These are phyloP conservation scores for Congeria kusceri DNA, from an alignment of 2,888 invertebrate genomes.

Conservation along the genomic window DNA sequence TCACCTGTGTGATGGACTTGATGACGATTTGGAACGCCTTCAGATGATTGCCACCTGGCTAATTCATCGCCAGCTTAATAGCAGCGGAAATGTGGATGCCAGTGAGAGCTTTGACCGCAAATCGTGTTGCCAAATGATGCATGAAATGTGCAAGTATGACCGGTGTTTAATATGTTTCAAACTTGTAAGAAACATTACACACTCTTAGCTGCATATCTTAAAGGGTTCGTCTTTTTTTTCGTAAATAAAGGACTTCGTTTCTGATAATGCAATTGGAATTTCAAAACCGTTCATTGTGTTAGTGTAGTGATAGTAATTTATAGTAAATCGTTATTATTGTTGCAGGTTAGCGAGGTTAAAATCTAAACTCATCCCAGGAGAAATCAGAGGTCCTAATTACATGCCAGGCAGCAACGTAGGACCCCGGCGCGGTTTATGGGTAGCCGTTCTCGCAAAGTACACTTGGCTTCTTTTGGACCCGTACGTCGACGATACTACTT, in stretches of 20 bases:
- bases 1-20: conserved; percentile 48
- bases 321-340: conserved; percentile 2
- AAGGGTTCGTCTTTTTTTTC: too few species aligned
- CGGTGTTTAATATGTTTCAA: neutral
- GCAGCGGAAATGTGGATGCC: neutral
- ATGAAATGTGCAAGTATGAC: conserved; percentile 52
- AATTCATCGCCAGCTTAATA: conserved; percentile 25
- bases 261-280: too few species aligned
- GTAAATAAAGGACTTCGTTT: too few species aligned
- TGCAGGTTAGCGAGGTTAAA: conserved; percentile 49
- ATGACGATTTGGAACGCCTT: conserved; percentile 44
- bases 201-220: too few species aligned
- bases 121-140: too few species aligned
- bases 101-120: neutral
- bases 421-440: conserved; percentile 41
- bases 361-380: conserved; percentile 47
- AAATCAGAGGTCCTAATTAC: conserved; percentile 37
- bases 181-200: too few species aligned
- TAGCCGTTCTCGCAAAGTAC: conserved; percentile 48
- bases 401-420: conserved; percentile 37
- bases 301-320: neutral
- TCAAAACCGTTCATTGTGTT: too few species aligned
- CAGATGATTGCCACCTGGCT: conserved; percentile 39
- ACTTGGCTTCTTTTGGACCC: conserved; percentile 58
- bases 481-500: conserved; percentile 7